Evolutionary conservation across 2,888 invertebrate genomes (phyloP).

Genomic region (Neria commutata): DNA sequence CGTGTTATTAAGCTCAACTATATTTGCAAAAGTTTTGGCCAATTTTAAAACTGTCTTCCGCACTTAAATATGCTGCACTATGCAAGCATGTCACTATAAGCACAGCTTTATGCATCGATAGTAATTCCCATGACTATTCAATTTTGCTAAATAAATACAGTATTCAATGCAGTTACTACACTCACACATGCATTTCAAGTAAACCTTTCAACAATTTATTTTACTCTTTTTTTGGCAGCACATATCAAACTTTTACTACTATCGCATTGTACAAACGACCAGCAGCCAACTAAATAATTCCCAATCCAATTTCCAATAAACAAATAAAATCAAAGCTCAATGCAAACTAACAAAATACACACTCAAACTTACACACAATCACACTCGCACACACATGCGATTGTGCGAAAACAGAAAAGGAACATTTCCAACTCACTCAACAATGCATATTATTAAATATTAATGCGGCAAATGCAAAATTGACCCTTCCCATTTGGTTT

Average conservation of each 20-base stretch:
- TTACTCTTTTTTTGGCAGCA: too few species aligned
- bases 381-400: background rate
- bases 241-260: background rate
- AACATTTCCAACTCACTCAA: slow-evolving; percentile 45
- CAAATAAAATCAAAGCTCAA: slow-evolving; percentile 52
- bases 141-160: too few species aligned
- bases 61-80: too few species aligned
- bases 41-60: too few species aligned
- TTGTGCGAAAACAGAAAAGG: background rate
- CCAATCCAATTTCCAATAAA: slow-evolving; percentile 51
- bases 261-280: background rate
- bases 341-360: slow-evolving; percentile 35
- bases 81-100: too few species aligned
- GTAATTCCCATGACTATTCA: too few species aligned
- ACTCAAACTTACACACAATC: slow-evolving; percentile 17
- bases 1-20: too few species aligned
- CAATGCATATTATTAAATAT: slow-evolving; percentile 58
- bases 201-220: too few species aligned
- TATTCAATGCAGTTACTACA: too few species aligned
- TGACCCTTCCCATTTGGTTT: slow-evolving; percentile 44
- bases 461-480: slow-evolving; percentile 49
- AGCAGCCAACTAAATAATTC: slow-evolving; percentile 42
- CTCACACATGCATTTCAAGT: too few species aligned
- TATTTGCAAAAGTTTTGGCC: too few species aligned
- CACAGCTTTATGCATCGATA: too few species aligned